Evolutionary conservation across 1,140 invertebrate species (phyloP).

Genomic region (Rhyzopertha dominica): DNA sequence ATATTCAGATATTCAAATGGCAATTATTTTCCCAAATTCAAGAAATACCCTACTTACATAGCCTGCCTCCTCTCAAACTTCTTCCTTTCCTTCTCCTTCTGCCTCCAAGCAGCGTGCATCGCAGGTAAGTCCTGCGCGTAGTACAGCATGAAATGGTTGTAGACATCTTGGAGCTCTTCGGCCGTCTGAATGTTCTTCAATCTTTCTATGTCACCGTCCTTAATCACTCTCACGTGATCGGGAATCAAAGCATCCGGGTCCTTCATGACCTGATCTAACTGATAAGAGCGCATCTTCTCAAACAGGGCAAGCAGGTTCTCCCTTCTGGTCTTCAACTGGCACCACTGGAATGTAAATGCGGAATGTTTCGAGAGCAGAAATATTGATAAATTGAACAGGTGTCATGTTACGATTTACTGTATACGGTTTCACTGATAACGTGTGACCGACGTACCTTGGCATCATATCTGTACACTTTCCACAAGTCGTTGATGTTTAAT

Average conservation of each 20-base stretch:
- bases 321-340: slow-evolving; percentile 84
- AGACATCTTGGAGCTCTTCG: slow-evolving; percentile 89
- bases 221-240: slow-evolving; percentile 75
- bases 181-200: slow-evolving; percentile 76
- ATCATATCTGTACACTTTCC: slow-evolving; percentile 95
- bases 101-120: slow-evolving; percentile 72
- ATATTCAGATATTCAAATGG: too few relatives aligned
- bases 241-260: slow-evolving; percentile 79
- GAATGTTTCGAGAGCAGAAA: too few relatives aligned
- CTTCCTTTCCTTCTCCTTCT: slow-evolving; percentile 60
- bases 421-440: too few relatives aligned
- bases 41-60: neutral
- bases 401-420: too few relatives aligned
- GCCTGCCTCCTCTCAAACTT: slow-evolving; percentile 54
- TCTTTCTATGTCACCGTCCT: slow-evolving; percentile 83
- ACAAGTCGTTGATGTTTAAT: slow-evolving; percentile 91
- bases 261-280: slow-evolving; percentile 77
- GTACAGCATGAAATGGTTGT: slow-evolving; percentile 90
- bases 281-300: slow-evolving; percentile 89
- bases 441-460: slow-evolving; percentile 74
- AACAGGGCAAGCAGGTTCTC: slow-evolving; percentile 77
- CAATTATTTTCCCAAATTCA: too few relatives aligned
- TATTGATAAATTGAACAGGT: neutral
- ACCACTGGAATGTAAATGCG: slow-evolving; percentile 64
- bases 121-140: slow-evolving; percentile 80